phyloP scores from a whole-genome alignment of 2,888 invertebrate genomes.

The Platerodrilus igneus region DNA sequence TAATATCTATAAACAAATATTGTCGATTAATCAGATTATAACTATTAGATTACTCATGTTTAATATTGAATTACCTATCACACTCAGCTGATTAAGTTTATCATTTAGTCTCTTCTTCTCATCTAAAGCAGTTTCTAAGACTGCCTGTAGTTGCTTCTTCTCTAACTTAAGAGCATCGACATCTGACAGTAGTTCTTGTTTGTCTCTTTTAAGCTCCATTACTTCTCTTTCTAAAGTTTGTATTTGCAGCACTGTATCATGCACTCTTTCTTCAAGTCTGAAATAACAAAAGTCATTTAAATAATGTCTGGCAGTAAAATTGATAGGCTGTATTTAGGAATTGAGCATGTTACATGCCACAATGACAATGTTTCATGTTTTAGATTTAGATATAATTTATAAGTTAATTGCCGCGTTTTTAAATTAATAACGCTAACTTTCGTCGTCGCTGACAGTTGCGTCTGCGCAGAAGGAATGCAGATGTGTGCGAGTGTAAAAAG shows the following conservation, averaged over 20 bases:
- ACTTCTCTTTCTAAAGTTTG: slow-evolving; percentile 50
- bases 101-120: slow-evolving; percentile 57
- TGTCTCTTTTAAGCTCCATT: slow-evolving; percentile 46
- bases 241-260: slow-evolving; percentile 48
- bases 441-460: no score
- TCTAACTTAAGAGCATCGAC: slow-evolving; percentile 53
- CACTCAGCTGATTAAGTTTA: slow-evolving; percentile 56
- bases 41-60: no score
- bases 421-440: no score
- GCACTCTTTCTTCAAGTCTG: slow-evolving; percentile 49
- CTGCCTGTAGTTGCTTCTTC: slow-evolving; percentile 54
- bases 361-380: no score
- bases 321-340: not conserved
- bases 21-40: no score
- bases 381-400: no score
- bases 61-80: slow-evolving; percentile 49
- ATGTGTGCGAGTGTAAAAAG: no score
- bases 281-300: slow-evolving; percentile 8
- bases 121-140: slow-evolving; percentile 51
- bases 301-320: not conserved
- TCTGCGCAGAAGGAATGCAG: no score
- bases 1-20: no score
- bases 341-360: no score
- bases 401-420: no score
- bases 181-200: slow-evolving; percentile 48